Base-by-base conservation (phyloP, 2,888 invertebrate genomes). In the Acleris cristana region DNA sequence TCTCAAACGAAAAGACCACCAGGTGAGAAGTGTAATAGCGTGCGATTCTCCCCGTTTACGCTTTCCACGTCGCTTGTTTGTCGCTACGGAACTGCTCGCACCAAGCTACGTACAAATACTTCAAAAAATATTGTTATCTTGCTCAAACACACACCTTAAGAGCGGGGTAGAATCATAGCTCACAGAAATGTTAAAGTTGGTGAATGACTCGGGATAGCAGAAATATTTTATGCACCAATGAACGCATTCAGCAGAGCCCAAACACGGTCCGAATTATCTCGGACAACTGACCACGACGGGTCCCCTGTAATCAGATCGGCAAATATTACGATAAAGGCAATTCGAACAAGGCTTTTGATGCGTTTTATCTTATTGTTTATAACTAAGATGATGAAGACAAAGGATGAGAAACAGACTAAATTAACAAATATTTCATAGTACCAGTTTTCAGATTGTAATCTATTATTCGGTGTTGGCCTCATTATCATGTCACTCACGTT, bases 211-310 rank as follows among this genome's bases (percentile, higher is more conserved):
- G 18, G 61, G 34, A 14, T 16, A 40, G 19, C 57, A 57, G 78
- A 80, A 88, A 91, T 92, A 91, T 93, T 92, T 92, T 89, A 93
- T 90, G 93, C 93, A 80, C 86, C 92, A 86, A 76, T 89, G 91
- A 77, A 71, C 87, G 77, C 83, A 84, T 87, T 85, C 84, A 80
- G 84, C 71, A 70, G 73, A 26, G 81, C 78, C 84, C 87, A 76
- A 75, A 76, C 78, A 79, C 81, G 81, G 76, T 71, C 69, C 82
- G 83, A 89, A 92, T 93, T 92, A 93, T 92, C 81, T 90, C 92
- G 92, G 93, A 91, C 93, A 93, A 89, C 86, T 92, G 92, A 79
- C 83, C 88, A 88, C 85, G 61, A 45, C 84, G 81, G 77, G 77
- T 79, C 79, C 76, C 71, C 73, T 73, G 78, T 88, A 91, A 92